Conservation (phyloP, 2,113 vertebrate genomes). For the Alouatta palliata region DNA sequence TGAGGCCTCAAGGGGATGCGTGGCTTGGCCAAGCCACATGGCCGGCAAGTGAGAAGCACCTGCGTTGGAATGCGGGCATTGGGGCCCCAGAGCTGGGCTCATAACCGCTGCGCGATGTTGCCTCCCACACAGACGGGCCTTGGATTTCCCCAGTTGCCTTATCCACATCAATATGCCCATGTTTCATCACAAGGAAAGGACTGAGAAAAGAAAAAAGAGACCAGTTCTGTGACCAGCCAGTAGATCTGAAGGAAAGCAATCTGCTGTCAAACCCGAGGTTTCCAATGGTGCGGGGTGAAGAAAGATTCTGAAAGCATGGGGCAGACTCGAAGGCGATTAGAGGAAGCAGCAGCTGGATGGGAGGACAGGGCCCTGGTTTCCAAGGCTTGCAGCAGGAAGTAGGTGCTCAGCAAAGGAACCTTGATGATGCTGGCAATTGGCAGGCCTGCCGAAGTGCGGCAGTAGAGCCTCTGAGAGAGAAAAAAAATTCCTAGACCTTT, state of each 20-base stretch:
- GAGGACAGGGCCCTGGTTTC: background rate
- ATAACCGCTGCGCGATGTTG: fast-evolving
- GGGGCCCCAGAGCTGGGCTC: background rate
- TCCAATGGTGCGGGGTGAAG: background rate
- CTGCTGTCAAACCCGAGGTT: fast-evolving
- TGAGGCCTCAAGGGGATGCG: background rate
- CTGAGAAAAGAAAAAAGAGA: background rate
- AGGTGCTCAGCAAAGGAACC: background rate
- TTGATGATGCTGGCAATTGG: background rate
- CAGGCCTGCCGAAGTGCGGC: background rate
- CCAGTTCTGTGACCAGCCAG: background rate
- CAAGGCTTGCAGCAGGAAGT: background rate
- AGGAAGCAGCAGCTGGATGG: no score
- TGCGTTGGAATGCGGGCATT: background rate
- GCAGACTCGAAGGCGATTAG: background rate
- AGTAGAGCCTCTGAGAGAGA: background rate
- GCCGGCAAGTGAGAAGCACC: background rate
- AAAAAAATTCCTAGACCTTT: no score
- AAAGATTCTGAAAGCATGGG: background rate
- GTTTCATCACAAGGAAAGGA: background rate
- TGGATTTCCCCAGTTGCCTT: background rate
- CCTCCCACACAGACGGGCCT: background rate
- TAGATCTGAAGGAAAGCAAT: background rate
- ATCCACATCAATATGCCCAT: no score
- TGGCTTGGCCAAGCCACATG: background rate